Evolutionary conservation across 2,797 vertebrate genomes (phyloP).

Genomic region (Pipistrellus pipistrellus): DNA sequence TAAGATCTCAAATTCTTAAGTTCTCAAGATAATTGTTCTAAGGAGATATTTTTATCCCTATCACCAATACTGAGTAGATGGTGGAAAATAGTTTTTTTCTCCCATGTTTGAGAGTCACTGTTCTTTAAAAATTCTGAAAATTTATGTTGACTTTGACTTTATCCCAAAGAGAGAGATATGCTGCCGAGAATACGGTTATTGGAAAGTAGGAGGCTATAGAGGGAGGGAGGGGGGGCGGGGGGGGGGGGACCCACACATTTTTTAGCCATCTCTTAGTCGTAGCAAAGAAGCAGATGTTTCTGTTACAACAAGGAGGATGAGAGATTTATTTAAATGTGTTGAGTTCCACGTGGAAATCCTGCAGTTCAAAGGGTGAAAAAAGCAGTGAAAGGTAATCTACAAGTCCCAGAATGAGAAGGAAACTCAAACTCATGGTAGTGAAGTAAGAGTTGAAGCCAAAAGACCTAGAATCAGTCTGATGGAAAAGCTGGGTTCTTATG

Average conservation of each 20-base stretch:
- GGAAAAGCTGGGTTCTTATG: background rate
- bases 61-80: conserved; percentile 52
- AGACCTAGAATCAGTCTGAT: background rate
- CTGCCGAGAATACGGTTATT: background rate
- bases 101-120: conserved; percentile 40
- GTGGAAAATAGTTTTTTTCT: conserved; percentile 53
- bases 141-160: conserved; percentile 19
- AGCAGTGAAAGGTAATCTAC: background rate
- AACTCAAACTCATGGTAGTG: background rate
- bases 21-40: conserved; percentile 77
- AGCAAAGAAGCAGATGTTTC: background rate
- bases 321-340: background rate
- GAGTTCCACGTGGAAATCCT: background rate
- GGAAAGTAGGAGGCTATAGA: background rate
- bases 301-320: background rate
- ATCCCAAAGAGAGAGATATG: background rate
- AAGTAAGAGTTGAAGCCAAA: background rate
- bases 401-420: background rate
- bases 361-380: background rate
- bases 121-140: conserved; percentile 24
- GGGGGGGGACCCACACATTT: background rate
- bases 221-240: no score
- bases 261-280: background rate
- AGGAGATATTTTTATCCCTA: conserved; percentile 74
- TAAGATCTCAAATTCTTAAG: conserved; percentile 82